phyloP scores from a whole-genome alignment of 2,797 vertebrate species.

The Chelonia mydas region DNA sequence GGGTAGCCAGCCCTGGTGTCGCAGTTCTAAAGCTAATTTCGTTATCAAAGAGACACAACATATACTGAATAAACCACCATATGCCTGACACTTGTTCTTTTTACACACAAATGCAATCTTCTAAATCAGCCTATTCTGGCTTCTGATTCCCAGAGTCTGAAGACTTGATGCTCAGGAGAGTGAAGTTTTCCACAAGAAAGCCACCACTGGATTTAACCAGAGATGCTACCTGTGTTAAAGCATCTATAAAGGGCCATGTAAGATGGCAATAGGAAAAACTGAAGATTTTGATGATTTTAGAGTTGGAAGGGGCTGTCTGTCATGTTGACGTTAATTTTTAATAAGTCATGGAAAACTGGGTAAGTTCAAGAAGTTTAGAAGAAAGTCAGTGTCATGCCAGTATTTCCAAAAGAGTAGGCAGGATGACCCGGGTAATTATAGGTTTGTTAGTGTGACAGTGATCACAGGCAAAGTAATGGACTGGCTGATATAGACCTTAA shows the following conservation, averaged over 20 bases:
- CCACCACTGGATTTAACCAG: neutral
- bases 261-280: neutral
- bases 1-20: neutral
- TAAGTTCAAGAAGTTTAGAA: neutral
- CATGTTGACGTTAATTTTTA: neutral
- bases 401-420: neutral
- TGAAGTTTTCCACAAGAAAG: neutral
- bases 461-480: neutral
- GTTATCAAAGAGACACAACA: neutral
- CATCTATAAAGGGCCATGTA: neutral
- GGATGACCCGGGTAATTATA: neutral
- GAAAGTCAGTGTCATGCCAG: neutral
- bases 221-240: neutral
- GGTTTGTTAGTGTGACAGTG: neutral
- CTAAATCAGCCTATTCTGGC: neutral
- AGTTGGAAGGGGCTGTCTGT: neutral
- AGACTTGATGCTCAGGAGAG: neutral
- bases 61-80: neutral
- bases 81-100: neutral
- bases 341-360: neutral
- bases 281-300: neutral
- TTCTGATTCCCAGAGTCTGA: neutral
- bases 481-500: neutral
- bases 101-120: neutral
- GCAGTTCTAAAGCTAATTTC: neutral